phyloP scores from a whole-genome alignment of 2,797 vertebrate genomes.

The Lophius americanus region DNA sequence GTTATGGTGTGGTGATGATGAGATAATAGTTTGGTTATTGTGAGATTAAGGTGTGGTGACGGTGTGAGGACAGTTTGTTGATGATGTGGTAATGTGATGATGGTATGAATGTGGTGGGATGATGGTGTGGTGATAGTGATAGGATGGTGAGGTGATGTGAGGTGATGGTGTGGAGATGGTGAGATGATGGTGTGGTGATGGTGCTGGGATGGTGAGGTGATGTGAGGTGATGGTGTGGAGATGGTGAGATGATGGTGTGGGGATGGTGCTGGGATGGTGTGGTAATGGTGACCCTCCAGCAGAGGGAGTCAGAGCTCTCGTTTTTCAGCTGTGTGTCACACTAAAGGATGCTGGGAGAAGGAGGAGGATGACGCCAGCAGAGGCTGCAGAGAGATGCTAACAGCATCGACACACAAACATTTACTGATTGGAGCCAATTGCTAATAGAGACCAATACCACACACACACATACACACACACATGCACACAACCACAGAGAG shows the following conservation, averaged over 20 bases:
- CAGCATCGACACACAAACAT: conserved; percentile 47
- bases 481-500: neutral
- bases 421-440: conserved; percentile 28
- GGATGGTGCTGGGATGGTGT: neutral
- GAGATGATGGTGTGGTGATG: neutral
- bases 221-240: too few species aligned
- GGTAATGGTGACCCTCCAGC: conserved; percentile 11
- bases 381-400: conserved; percentile 70
- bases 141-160: too few species aligned
- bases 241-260: neutral
- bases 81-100: too few species aligned
- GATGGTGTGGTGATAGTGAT: neutral
- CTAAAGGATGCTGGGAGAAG: conserved; percentile 58
- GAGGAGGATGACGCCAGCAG: conserved; percentile 52
- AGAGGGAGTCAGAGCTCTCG: conserved; percentile 50
- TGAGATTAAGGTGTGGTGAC: too few species aligned
- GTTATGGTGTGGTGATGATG: too few species aligned
- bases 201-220: neutral
- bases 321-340: conserved; percentile 14
- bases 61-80: too few species aligned
- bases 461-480: neutral
- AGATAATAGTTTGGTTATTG: too few species aligned
- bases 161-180: too few species aligned
- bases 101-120: too few species aligned
- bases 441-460: conserved; percentile 2